Conservation (phyloP, 2,797 vertebrate genomes). For the Sphenodon punctatus region DNA sequence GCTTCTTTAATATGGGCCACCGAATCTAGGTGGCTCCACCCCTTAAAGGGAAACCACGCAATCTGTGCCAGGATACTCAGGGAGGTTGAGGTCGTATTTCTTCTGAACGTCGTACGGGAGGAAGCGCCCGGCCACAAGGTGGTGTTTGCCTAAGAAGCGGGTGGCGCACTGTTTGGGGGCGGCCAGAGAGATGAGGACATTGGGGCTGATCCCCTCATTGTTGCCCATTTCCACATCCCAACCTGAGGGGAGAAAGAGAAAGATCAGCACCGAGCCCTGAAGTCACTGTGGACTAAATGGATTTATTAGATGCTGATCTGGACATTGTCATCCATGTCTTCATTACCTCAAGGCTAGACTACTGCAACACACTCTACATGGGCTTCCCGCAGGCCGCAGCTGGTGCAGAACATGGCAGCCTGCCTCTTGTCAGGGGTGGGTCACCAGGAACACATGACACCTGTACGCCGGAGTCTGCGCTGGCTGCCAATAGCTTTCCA, state of each 20-base stretch:
- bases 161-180: constrained; percentile 90
- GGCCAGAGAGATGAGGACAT: constrained; percentile 89
- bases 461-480: too few relatives aligned
- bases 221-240: constrained; percentile 86
- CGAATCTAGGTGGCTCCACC: background rate
- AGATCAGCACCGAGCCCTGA: background rate
- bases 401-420: too few relatives aligned
- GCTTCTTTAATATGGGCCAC: background rate
- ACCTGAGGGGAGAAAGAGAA: constrained; percentile 70
- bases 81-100: constrained; percentile 91
- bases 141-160: constrained; percentile 87
- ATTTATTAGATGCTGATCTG: too few relatives aligned
- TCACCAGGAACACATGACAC: too few relatives aligned
- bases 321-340: too few relatives aligned
- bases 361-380: too few relatives aligned
- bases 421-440: too few relatives aligned
- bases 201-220: constrained; percentile 87
- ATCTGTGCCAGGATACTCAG: constrained; percentile 90
- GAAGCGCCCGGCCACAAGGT: constrained; percentile 92
- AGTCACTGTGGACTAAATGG: too few relatives aligned
- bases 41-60: constrained; percentile 87
- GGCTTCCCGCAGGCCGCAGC: too few relatives aligned
- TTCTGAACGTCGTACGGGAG: constrained; percentile 93
- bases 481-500: too few relatives aligned
- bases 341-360: too few relatives aligned